Conservation (phyloP, 2,888 invertebrate species). For the Morpho helenor region DNA sequence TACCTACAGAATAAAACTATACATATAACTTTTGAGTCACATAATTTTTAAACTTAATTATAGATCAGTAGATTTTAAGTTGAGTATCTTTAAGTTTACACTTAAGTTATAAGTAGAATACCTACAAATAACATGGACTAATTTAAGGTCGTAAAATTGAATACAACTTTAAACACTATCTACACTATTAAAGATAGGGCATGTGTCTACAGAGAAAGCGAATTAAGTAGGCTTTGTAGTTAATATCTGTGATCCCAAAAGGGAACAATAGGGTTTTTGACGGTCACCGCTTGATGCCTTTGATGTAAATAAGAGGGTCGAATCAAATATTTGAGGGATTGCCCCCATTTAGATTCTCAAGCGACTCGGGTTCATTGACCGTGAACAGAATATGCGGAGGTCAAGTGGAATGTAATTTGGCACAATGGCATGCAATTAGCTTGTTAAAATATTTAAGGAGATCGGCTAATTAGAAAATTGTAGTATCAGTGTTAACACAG, state of each 20-base stretch:
- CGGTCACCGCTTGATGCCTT: conserved; percentile 52
- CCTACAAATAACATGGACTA: too few relatives aligned
- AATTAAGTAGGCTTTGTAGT: conserved; percentile 14
- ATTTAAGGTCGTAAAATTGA: too few relatives aligned
- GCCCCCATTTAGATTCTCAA: conserved; percentile 26
- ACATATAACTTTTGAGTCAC: too few relatives aligned
- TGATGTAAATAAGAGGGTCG: conserved; percentile 46
- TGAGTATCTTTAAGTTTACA: too few relatives aligned
- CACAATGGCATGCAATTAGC: conserved; percentile 19
- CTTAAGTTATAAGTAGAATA: too few relatives aligned
- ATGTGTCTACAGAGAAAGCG: conserved; percentile 6
- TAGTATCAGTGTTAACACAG: background rate
- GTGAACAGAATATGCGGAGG: conserved; percentile 12
- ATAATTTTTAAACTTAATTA: too few relatives aligned
- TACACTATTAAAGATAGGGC: background rate
- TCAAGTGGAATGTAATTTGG: conserved; percentile 17
- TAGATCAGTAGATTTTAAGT: too few relatives aligned
- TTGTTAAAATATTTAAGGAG: conserved; percentile 14
- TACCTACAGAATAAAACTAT: too few relatives aligned
- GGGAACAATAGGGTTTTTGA: conserved; percentile 53
- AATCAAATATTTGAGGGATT: conserved; percentile 48
- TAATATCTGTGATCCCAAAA: conserved; percentile 47
- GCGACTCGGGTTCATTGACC: conserved; percentile 22
- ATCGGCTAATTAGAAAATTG: conserved; percentile 14
- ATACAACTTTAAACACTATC: too few relatives aligned